These are phyloP conservation scores for Andrena fulva DNA, from an alignment of 2,888 invertebrate genomes.

Conservation along the genomic window DNA sequence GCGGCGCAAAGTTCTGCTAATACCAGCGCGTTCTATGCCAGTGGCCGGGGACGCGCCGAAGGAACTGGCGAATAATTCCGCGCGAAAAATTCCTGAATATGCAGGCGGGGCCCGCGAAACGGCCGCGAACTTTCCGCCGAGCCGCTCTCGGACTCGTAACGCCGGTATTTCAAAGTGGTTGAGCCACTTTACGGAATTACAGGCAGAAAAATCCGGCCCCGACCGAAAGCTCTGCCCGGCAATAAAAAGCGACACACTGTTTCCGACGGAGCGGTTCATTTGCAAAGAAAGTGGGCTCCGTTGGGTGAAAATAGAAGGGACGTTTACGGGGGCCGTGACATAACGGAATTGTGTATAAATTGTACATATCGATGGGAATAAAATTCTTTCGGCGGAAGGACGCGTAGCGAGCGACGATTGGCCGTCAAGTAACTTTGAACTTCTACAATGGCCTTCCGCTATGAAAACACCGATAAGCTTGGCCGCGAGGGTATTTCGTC, in stretches of 20 bases:
- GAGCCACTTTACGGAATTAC: conserved; percentile 9
- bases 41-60: background rate
- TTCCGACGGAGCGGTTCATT: no score
- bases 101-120: conserved; percentile 14
- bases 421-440: conserved; percentile 45
- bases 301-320: no score
- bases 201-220: background rate
- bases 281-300: no score
- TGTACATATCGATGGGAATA: background rate
- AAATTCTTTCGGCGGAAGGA: conserved; percentile 19
- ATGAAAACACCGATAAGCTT: conserved; percentile 56
- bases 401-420: background rate
- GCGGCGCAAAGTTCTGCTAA: conserved; percentile 45
- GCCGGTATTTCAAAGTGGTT: conserved; percentile 13
- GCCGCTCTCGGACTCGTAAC: background rate
- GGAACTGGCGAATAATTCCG: conserved; percentile 21
- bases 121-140: background rate
- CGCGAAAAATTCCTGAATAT: conserved; percentile 18
- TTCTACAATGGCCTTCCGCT: conserved; percentile 46
- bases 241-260: background rate
- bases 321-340: no score
- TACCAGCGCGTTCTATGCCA: conserved; percentile 37
- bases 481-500: conserved; percentile 57
- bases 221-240: background rate
- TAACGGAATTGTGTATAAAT: no score